Evolutionary conservation across 2,888 invertebrate genomes (phyloP).

Genomic region (Caenorhabditis wallacei): DNA sequence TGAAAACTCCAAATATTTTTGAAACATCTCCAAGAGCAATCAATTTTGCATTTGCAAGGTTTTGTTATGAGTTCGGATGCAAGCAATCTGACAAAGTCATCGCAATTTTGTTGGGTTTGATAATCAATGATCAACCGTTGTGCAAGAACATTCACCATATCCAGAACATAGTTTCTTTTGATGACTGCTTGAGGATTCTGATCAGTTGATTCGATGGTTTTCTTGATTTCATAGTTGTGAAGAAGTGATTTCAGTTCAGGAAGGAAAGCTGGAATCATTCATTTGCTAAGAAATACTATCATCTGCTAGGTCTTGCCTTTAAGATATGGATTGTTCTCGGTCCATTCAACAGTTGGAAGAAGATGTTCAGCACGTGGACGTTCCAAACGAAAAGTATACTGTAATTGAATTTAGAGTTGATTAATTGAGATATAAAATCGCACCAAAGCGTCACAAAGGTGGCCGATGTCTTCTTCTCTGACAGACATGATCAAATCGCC

Average conservation of each 20-base stretch:
- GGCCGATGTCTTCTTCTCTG: slow-evolving; percentile 16
- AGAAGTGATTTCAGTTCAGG: background rate
- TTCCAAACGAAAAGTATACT: slow-evolving; percentile 1
- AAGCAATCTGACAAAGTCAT: background rate
- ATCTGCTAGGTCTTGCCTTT: background rate
- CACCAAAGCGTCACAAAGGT: slow-evolving; percentile 26
- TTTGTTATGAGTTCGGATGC: too few species aligned
- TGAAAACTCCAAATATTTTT: background rate
- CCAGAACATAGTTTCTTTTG: slow-evolving; percentile 1
- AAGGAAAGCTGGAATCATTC: background rate
- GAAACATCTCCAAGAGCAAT: slow-evolving; percentile 4
- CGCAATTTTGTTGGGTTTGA: background rate
- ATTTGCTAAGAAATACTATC: background rate
- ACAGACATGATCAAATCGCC: slow-evolving; percentile 1
- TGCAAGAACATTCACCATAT: background rate
- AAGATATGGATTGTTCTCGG: slow-evolving; percentile 13
- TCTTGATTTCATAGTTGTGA: background rate
- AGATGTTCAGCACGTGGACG: slow-evolving; percentile 1
- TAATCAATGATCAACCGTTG: slow-evolving; percentile 9
- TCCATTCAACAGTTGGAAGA: background rate
- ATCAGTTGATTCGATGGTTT: background rate
- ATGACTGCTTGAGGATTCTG: background rate
- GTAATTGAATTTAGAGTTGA: background rate
- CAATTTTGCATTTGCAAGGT: background rate
- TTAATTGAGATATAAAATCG: too few species aligned